These are phyloP conservation scores for Caenorhabditis becei DNA, from an alignment of 2,888 invertebrate species.

Conservation along the genomic window DNA sequence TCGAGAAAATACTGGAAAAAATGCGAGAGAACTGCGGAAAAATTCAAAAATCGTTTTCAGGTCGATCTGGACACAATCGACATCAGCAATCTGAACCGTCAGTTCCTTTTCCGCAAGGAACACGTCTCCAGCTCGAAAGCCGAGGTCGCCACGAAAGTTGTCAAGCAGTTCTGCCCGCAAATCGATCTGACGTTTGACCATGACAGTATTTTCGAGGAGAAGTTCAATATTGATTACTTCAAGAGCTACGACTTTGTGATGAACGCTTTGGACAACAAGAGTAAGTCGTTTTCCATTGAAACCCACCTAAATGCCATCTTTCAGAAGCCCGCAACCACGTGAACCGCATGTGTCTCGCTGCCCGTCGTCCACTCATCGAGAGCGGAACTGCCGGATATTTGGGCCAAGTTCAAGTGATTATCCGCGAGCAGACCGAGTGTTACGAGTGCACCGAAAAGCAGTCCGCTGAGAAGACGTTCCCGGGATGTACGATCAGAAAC, in stretches of 20 bases:
- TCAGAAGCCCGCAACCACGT: conserved; percentile 95
- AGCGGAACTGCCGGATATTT: conserved; percentile 97
- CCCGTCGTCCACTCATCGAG: conserved; percentile 94
- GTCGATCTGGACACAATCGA: conserved; percentile 99
- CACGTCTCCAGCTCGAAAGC: conserved; percentile 98
- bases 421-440: conserved; percentile 92
- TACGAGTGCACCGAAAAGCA: conserved; percentile 93
- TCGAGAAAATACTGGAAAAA: too few relatives aligned
- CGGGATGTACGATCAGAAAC: conserved; percentile 98
- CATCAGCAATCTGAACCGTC: conserved; percentile 97
- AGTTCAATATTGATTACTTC: conserved; percentile 92
- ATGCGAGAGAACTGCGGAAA: too few relatives aligned
- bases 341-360: conserved; percentile 97
- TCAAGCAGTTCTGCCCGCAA: conserved; percentile 69
- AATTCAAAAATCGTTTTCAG: conserved; percentile 85
- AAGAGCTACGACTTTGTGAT: conserved; percentile 93
- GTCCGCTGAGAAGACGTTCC: conserved; percentile 90
- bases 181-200: conserved; percentile 86
- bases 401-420: conserved; percentile 86
- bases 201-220: conserved; percentile 87
- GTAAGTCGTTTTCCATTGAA: conserved; percentile 72
- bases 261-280: conserved; percentile 95
- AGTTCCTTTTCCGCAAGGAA: conserved; percentile 97
- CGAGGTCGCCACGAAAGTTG: conserved; percentile 74
- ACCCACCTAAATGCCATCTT: conserved; percentile 31